Conservation (phyloP, 92 coral and sea anemone species). For the Anthopleura xanthogrammica region DNA sequence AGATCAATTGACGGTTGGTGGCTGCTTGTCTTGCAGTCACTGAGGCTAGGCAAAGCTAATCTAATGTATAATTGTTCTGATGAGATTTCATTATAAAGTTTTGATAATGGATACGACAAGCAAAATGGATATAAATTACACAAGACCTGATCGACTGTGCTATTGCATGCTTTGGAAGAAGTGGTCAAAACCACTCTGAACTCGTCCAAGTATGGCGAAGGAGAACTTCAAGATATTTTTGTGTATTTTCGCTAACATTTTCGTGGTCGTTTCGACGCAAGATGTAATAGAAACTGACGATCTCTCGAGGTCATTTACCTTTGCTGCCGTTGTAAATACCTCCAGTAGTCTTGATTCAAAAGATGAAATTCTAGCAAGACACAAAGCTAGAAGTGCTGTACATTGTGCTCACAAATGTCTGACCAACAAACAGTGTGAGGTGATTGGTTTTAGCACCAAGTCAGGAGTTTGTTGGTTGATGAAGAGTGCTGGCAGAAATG, state of each 20-base stretch:
- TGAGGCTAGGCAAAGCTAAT: background rate
- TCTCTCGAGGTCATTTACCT: background rate
- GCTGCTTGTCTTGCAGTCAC: background rate
- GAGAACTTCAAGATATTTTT: background rate
- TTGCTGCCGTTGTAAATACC: background rate
- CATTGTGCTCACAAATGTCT: no score
- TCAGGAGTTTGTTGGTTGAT: no score
- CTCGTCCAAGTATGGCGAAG: background rate
- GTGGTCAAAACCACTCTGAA: no score
- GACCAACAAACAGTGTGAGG: no score
- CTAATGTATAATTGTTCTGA: background rate
- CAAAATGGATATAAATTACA: no score
- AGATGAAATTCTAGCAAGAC: background rate
- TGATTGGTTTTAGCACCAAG: no score
- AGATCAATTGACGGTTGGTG: background rate
- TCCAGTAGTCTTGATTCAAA: background rate
- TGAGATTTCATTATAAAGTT: no score
- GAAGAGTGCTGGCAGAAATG: no score
- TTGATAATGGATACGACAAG: no score
- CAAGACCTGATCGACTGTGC: no score
- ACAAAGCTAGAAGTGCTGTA: background rate
- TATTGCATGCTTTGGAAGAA: no score
- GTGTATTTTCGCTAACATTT: background rate
- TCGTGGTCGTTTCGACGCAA: background rate
- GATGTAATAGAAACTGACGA: background rate